These are phyloP conservation scores for Anguilla marmorata DNA, from an alignment of 2,797 vertebrate species.

Conservation along the genomic window DNA sequence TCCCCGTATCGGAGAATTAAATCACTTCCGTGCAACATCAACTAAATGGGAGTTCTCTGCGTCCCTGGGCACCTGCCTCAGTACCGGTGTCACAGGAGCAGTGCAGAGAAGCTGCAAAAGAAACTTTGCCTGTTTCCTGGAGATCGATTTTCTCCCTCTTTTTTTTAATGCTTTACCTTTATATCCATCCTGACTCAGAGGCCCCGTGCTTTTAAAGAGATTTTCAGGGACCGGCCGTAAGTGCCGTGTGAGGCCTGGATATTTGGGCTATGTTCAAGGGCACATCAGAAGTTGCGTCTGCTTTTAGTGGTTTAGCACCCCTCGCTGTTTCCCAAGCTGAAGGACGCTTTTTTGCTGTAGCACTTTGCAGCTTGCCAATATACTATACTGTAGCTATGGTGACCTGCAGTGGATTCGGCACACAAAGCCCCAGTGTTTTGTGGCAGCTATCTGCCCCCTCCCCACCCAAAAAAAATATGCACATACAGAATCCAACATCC, in stretches of 20 bases:
- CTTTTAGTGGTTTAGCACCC: constrained; percentile 14
- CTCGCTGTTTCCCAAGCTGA: constrained; percentile 5
- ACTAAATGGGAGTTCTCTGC: not conserved
- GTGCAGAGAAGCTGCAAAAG: not conserved
- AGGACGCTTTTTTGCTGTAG: constrained; percentile 13
- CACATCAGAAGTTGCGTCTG: constrained; percentile 27
- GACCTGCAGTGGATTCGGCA: not conserved
- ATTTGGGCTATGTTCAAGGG: constrained; percentile 22
- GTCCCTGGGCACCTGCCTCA: not conserved
- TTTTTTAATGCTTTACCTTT: not conserved
- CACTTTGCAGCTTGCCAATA: constrained; percentile 33
- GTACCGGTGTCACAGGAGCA: not conserved
- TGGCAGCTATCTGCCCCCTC: not conserved
- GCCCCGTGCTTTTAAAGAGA: not conserved
- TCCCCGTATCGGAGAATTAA: not conserved
- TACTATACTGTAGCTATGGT: not conserved
- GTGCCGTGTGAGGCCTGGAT: not conserved
- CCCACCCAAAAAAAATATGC: constrained; percentile 24
- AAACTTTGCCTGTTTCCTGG: not conserved
- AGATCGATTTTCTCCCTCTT: not conserved
- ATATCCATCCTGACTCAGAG: not conserved
- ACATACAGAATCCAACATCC: constrained; percentile 22
- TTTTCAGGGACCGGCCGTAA: not conserved
- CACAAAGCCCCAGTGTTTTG: constrained; percentile 29
- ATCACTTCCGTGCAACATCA: not conserved